Conservation (phyloP, 2,113 vertebrate genomes). For the Aptenodytes forsteri region DNA sequence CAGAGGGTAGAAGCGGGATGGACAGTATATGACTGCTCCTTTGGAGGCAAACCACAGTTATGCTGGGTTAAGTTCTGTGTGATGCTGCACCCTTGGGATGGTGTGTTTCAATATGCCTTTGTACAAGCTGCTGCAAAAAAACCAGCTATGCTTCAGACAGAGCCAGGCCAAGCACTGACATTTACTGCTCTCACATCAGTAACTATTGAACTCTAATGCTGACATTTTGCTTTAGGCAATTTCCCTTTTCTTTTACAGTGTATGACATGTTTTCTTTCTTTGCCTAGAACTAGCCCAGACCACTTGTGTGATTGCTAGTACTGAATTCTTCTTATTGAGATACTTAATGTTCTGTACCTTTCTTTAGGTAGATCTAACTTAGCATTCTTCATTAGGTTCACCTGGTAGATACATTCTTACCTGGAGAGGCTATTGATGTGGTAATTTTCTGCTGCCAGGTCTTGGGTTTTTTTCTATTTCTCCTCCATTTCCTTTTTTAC, state of each 20-base stretch:
- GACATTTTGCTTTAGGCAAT: constrained; percentile 26
- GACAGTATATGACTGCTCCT: background rate
- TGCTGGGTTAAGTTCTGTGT: background rate
- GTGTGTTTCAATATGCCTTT: background rate
- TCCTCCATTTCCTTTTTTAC: background rate
- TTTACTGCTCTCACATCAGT: constrained; percentile 14
- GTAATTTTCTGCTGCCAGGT: background rate
- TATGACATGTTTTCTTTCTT: constrained; percentile 17
- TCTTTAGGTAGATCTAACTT: background rate
- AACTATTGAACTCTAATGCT: background rate
- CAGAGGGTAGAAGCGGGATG: background rate
- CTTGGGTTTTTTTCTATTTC: background rate
- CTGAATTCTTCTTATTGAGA: background rate
- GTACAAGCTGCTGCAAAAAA: background rate
- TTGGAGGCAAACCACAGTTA: background rate
- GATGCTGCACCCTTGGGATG: background rate
- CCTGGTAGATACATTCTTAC: background rate
- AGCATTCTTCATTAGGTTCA: background rate
- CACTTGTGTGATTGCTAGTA: background rate
- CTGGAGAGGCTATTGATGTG: background rate
- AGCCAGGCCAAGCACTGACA: background rate
- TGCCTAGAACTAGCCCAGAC: background rate
- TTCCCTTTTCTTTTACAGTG: background rate
- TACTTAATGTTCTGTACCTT: background rate
- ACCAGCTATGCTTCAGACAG: background rate